phyloP scores from a whole-genome alignment of 2,888 invertebrate species.

The Stenodema calcarata region DNA sequence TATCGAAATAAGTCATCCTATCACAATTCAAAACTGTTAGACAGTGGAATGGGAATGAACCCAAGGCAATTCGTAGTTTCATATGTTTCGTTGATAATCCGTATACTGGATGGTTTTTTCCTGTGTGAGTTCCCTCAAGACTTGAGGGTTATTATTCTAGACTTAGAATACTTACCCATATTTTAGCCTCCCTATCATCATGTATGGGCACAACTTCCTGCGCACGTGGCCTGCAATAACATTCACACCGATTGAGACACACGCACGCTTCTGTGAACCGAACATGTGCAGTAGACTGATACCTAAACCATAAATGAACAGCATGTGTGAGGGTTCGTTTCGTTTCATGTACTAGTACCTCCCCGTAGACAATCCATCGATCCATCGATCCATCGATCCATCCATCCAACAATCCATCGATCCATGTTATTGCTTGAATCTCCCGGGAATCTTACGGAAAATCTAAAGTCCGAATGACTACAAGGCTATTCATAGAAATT shows the following conservation, averaged over 20 bases:
- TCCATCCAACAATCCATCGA: not conserved
- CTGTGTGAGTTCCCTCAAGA: too few species aligned
- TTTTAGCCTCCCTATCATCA: not conserved
- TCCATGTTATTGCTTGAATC: not conserved
- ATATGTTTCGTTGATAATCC: too few species aligned
- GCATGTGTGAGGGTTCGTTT: not conserved
- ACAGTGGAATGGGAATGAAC: too few species aligned
- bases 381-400: not conserved
- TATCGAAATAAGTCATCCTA: too few species aligned
- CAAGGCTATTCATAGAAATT: not conserved
- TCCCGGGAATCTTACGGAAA: not conserved
- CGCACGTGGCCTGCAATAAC: not conserved
- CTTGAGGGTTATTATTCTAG: too few species aligned
- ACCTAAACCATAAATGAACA: not conserved
- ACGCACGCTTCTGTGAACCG: not conserved
- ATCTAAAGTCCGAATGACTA: not conserved
- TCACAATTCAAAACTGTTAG: too few species aligned
- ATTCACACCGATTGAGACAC: not conserved
- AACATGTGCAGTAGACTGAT: not conserved
- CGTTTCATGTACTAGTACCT: not conserved
- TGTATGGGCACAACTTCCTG: not conserved
- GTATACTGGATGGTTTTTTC: too few species aligned
- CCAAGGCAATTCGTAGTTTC: too few species aligned
- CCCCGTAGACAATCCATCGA: not conserved
- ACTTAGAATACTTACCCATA: too few species aligned